Evolutionary conservation across 2,113 vertebrate genomes (phyloP).

Genomic region (Alaudala cheleensis): DNA sequence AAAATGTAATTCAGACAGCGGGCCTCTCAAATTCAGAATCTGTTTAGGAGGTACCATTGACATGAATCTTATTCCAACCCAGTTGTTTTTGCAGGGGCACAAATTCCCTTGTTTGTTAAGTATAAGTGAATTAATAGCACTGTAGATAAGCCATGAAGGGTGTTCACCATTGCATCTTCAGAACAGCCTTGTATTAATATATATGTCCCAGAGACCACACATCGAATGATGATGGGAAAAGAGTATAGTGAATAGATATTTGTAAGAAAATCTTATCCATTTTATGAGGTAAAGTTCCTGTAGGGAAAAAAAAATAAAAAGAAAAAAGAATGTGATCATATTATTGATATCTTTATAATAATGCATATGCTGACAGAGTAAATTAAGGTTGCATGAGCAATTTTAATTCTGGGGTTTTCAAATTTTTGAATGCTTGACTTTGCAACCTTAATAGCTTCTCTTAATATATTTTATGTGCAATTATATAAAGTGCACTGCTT

Average conservation of each 20-base stretch:
- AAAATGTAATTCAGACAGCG: neutral
- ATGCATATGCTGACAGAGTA: neutral
- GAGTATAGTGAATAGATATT: neutral
- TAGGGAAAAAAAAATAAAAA: neutral
- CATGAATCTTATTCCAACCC: neutral
- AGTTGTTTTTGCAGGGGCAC: neutral
- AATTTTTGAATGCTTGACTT: conserved; percentile 39
- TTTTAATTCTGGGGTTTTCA: neutral
- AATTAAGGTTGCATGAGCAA: conserved; percentile 10
- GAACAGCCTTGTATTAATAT: neutral
- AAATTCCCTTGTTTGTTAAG: neutral
- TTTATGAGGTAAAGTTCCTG: neutral
- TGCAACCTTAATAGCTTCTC: conserved; percentile 17
- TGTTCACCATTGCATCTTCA: neutral
- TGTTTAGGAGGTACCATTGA: neutral
- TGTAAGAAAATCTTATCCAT: neutral
- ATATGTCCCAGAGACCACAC: neutral
- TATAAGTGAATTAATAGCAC: neutral
- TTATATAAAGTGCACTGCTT: neutral
- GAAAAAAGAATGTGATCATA: neutral
- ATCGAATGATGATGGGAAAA: neutral
- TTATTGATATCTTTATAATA: neutral
- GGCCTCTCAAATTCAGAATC: neutral
- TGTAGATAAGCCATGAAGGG: neutral
- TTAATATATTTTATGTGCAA: conserved; percentile 30